phyloP scores from a whole-genome alignment of 2,888 invertebrate genomes.

The Acheta domesticus region DNA sequence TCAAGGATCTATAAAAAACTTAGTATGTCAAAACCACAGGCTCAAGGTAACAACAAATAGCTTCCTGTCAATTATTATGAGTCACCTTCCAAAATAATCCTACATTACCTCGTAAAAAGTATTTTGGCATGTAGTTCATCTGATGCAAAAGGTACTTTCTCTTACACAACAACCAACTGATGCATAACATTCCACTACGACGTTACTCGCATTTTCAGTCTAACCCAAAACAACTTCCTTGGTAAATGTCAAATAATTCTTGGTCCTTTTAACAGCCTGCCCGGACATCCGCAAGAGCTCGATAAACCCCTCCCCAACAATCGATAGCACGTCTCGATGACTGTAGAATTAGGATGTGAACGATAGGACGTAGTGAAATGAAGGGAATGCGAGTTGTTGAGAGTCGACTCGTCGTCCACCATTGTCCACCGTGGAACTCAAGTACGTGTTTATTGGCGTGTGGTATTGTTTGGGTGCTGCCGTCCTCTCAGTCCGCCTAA shows the following conservation, averaged over 20 bases:
- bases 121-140: too few species aligned
- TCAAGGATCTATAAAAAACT: not conserved
- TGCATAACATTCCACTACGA: too few species aligned
- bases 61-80: not conserved
- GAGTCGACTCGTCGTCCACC: not conserved
- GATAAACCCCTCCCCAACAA: not conserved
- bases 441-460: not conserved
- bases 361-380: too few species aligned
- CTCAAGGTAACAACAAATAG: not conserved
- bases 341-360: too few species aligned
- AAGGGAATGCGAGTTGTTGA: not conserved
- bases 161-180: too few species aligned
- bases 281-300: slow-evolving; percentile 7
- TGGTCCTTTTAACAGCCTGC: not conserved
- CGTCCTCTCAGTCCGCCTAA: not conserved
- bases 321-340: too few species aligned
- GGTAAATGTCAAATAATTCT: not conserved
- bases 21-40: not conserved
- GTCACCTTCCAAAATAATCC: not conserved
- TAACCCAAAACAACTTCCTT: not conserved
- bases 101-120: not conserved
- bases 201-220: too few species aligned
- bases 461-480: not conserved
- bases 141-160: too few species aligned
- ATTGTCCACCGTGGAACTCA: not conserved